Evolutionary conservation across 2,888 invertebrate species (phyloP), one percentile per base, ranked within the genome.

Genomic region (Drosophila barbarae): DNA sequence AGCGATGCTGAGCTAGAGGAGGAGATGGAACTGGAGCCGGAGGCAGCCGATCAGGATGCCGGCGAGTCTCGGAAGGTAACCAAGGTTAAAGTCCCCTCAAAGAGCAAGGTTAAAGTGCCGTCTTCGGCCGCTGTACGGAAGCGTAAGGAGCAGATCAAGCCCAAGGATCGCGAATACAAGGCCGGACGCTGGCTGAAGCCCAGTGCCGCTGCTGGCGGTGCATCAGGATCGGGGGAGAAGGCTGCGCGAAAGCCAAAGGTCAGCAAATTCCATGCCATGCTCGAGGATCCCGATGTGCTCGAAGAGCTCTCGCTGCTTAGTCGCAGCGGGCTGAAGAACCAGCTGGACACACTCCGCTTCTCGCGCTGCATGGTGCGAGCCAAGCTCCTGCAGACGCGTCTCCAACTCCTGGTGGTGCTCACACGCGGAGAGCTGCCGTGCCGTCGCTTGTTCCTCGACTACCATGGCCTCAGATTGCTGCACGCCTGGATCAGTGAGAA

Each of bases 281-380:
- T 93, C 72, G 93, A 93, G 84, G 94, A 94, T 88, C 90, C 92
- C 42, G 92, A 92, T 87, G 92, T 93, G 80, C 96, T 97, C 84
- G 96, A 97, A 82, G 98, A 98, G 88, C 93, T 98, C 44, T 94
- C 95, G 74, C 93, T 94, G 74, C 90, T 98, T 55, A 91, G 92
- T 42, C 91, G 92, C 46, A 93, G 94, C 38, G 96, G 96, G 0
- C 91, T 98, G 54, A 95, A 96, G 89, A 97, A 97, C 90, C 95
- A 96, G 86, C 93, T 93, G 18, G 97, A 98, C 85, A 98, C 98
- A 0, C 91, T 98, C 50, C 95, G 95, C 10, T 90, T 98, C 47
- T 96, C 96, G 76, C 93, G 98, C 59, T 92, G 98, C 60, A 97
- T 98, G 93, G 96, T 98, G 21, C 93, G 98, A 9, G 97, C 96